Conservation (phyloP, 2,113 vertebrate genomes). For the Cacatua alba region DNA sequence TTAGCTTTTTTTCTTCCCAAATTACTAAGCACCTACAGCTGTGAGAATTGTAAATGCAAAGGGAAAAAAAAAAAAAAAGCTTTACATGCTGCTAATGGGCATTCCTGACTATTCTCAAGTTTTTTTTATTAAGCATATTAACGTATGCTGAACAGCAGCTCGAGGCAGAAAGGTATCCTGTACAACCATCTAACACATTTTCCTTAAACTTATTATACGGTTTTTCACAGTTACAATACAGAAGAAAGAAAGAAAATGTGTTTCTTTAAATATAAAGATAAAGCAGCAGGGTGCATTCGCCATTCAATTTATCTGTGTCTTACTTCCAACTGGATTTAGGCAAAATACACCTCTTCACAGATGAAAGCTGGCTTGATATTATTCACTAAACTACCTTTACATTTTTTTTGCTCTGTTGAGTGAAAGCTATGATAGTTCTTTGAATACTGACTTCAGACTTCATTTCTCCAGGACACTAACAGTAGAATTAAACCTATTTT, state of each 20-base stretch:
- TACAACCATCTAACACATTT: not conserved
- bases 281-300: not conserved
- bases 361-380: not conserved
- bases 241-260: not conserved
- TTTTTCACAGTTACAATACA: not conserved
- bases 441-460: not conserved
- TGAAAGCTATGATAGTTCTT: not conserved
- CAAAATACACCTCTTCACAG: not conserved
- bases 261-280: not conserved
- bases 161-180: not conserved
- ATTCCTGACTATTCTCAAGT: not conserved
- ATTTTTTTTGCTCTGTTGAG: not conserved
- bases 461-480: not conserved
- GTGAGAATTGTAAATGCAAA: not conserved
- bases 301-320: not conserved
- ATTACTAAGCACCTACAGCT: not conserved
- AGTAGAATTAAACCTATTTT: not conserved
- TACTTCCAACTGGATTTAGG: not conserved
- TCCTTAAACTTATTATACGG: not conserved
- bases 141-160: not conserved
- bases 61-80: not conserved
- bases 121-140: not conserved
- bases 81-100: not conserved
- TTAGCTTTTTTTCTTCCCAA: not conserved
- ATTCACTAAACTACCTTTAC: not conserved